Base-by-base conservation (phyloP, 2,113 vertebrate genomes). In the Bos taurus region DNA sequence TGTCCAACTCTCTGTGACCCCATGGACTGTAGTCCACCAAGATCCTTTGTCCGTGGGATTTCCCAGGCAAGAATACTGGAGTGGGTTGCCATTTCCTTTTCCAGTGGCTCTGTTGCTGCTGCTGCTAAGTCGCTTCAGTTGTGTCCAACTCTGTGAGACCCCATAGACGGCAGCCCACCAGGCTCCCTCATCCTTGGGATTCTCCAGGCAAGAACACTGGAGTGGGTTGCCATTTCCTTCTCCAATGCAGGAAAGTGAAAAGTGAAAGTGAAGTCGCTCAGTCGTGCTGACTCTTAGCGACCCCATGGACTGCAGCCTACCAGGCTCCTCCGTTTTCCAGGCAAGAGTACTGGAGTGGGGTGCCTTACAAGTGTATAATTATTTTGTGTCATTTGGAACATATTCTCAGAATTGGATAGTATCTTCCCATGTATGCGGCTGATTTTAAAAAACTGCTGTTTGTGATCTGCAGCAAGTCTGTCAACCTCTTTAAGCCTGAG, bases 211-310 rank as follows among this genome's bases (percentile, higher is more conserved):
- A 48, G 48, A 48, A 12, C 2, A 48, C 48, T 48, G 48, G 11
- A 12, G 48, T 48, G 48, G 48, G 48, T 48, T 48, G 48, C 48
- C 48, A 48, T 48, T 48, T 48, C 48, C 48, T 48, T 48, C 48
- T 48, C 48, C 48, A 48, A 48, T 48, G 48, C 48, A 48, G 10
- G 48, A 48, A 48, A 48, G 48, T 48, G 48, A 48, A 48, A 48
- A 12, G 48, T 48, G 11, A 48, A 48, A 48, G 48, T 2, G 48
- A 48, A 25, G 36, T 14, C 14, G 40, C 26, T 77, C 40, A 26
- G 25, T 13, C 0, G 1, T 43, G 23, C 71, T 0, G 6, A 43
- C 40, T 40, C 40, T 77, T 62, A 13, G 36, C 14, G 71, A 77
- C 23, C 71, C 40, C 71, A 2, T 25, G 71, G 23, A 77, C 40